phyloP scores from a whole-genome alignment of 2,888 invertebrate species.

The Mantis religiosa region DNA sequence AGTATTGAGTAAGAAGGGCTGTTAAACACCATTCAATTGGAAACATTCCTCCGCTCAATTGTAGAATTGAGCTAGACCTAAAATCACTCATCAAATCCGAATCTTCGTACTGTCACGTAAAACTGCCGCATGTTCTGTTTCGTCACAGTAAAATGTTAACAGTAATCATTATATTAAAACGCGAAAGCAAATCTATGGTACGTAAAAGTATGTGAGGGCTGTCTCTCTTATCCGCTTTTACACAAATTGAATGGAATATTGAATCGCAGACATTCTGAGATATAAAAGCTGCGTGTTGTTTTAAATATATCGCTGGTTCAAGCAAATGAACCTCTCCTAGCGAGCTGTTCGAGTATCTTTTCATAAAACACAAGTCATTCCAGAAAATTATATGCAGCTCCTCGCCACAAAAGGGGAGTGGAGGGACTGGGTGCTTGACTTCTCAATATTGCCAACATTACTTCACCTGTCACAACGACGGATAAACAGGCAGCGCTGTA shows the following conservation, averaged over 20 bases:
- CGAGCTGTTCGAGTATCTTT: neutral
- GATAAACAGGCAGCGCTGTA: neutral
- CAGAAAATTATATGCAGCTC: neutral
- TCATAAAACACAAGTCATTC: slow-evolving; percentile 8
- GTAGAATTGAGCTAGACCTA: no score
- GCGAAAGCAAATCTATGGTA: neutral
- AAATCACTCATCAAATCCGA: no score
- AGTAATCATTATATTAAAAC: neutral
- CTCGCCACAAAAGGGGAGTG: neutral
- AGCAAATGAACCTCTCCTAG: neutral
- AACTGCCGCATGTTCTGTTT: neutral
- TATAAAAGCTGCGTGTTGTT: neutral
- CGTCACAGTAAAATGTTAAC: neutral
- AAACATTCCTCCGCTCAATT: no score
- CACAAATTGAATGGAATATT: neutral
- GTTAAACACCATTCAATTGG: no score
- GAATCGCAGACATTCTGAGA: neutral
- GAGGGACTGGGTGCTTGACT: neutral
- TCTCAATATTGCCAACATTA: neutral
- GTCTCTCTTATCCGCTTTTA: neutral
- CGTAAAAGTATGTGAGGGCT: neutral
- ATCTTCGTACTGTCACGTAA: neutral
- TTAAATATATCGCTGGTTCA: neutral
- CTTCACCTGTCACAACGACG: neutral
- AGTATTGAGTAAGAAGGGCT: no score